Conservation (phyloP, 2,888 invertebrate species). For the Athripsodes cinereus region DNA sequence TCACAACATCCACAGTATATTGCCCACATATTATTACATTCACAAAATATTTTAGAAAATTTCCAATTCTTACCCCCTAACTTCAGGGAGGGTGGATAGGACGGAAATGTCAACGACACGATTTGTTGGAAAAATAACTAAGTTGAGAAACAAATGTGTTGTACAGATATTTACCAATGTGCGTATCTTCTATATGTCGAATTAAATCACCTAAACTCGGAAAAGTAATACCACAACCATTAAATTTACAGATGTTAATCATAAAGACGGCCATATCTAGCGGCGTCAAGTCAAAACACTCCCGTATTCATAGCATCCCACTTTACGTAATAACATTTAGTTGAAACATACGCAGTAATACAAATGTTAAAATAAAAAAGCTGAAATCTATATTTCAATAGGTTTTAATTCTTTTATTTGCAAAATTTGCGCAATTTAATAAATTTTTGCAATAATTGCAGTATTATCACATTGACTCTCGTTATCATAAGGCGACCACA, state of each 20-base stretch:
- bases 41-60: no score
- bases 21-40: no score
- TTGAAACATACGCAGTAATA: neutral
- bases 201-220: constrained; percentile 74
- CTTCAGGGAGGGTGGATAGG: constrained; percentile 13
- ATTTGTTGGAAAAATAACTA: no score
- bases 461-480: constrained; percentile 7
- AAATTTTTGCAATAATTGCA: neutral
- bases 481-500: constrained; percentile 9
- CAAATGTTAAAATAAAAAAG: no score
- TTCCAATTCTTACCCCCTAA: constrained; percentile 5
- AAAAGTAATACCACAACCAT: constrained; percentile 80
- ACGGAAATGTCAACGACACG: constrained; percentile 7
- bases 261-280: constrained; percentile 80
- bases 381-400: no score
- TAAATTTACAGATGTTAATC: constrained; percentile 84
- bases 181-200: constrained; percentile 82
- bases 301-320: constrained; percentile 8
- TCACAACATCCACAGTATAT: no score
- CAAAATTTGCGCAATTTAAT: neutral
- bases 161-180: constrained; percentile 64
- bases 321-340: constrained; percentile 18
- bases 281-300: constrained; percentile 35
- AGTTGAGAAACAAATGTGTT: constrained; percentile 18
- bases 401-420: no score